phyloP scores from a whole-genome alignment of 2,888 invertebrate species.

The Latrodectus hesperus region DNA sequence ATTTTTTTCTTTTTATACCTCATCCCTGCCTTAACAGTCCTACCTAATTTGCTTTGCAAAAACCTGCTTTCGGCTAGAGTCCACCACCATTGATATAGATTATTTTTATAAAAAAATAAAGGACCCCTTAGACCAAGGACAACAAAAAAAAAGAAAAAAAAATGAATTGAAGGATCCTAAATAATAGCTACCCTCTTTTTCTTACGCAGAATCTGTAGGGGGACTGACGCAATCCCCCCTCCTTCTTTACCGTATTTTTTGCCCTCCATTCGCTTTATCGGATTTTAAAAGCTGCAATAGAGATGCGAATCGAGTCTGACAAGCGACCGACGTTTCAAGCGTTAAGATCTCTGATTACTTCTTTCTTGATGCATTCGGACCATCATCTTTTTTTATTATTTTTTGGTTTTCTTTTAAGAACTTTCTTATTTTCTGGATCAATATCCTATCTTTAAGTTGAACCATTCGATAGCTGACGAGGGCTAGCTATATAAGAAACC shows the following conservation, averaged over 20 bases:
- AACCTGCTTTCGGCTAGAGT: conserved; percentile 3
- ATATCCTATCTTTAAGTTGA: background rate
- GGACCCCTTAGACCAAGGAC: background rate
- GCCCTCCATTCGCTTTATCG: conserved; percentile 18
- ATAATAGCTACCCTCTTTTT: conserved; percentile 20
- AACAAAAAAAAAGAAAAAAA: conserved; percentile 1
- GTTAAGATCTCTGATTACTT: conserved; percentile 19
- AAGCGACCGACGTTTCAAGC: conserved; percentile 16
- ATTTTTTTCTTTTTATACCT: background rate
- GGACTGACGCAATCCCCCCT: background rate
- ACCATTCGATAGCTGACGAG: background rate
- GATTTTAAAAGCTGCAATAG: conserved; percentile 26
- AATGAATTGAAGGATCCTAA: background rate
- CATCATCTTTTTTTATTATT: background rate
- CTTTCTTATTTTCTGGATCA: background rate
- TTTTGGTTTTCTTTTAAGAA: background rate
- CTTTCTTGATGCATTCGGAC: background rate
- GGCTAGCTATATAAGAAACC: too few species aligned
- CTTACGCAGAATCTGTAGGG: background rate
- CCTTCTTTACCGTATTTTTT: background rate
- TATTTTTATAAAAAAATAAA: conserved; percentile 1
- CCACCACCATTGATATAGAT: conserved; percentile 2
- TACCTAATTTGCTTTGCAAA: conserved; percentile 17
- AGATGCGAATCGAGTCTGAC: conserved; percentile 18
- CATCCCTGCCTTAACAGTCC: background rate